These are phyloP conservation scores for Charaxes varanes DNA, from an alignment of 1,140 invertebrate species.

Conservation along the genomic window DNA sequence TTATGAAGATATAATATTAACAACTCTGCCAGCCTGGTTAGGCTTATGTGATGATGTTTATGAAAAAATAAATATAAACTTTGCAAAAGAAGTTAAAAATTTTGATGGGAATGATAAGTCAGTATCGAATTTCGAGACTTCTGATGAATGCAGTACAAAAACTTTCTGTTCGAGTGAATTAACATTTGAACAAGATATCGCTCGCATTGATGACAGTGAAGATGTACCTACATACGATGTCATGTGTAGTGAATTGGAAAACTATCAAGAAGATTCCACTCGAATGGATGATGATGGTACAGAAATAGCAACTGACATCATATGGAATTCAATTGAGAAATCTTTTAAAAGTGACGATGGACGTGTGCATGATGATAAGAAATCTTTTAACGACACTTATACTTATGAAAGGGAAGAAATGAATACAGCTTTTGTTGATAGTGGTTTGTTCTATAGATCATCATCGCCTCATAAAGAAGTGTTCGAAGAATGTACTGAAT, in stretches of 20 bases:
- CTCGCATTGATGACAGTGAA: conserved; percentile 3
- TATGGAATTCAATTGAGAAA: conserved; percentile 16
- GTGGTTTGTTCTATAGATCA: conserved; percentile 24
- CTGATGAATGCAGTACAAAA: no score
- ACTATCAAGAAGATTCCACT: not conserved
- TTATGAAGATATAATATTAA: conserved; percentile 56
- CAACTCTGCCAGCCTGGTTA: conserved; percentile 31
- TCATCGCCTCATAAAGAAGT: conserved; percentile 28
- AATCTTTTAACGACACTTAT: conserved; percentile 31
- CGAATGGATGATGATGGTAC: conserved; percentile 7
- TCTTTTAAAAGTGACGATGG: conserved; percentile 5
- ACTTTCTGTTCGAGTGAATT: not conserved
- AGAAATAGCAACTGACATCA: conserved; percentile 12
- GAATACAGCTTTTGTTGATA: conserved; percentile 50
- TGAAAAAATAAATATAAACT: not conserved
- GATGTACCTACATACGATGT: conserved; percentile 1
- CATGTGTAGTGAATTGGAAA: conserved; percentile 1
- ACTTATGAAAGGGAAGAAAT: conserved; percentile 28
- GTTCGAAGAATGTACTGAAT: conserved; percentile 37
- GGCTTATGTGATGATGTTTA: conserved; percentile 18
- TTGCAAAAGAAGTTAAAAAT: not conserved
- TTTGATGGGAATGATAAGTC: not conserved
- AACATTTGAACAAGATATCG: conserved; percentile 1
- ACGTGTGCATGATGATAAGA: not conserved
- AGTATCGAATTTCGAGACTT: no score